Conservation (phyloP, 2,113 vertebrate species). For the Desmodus rotundus region DNA sequence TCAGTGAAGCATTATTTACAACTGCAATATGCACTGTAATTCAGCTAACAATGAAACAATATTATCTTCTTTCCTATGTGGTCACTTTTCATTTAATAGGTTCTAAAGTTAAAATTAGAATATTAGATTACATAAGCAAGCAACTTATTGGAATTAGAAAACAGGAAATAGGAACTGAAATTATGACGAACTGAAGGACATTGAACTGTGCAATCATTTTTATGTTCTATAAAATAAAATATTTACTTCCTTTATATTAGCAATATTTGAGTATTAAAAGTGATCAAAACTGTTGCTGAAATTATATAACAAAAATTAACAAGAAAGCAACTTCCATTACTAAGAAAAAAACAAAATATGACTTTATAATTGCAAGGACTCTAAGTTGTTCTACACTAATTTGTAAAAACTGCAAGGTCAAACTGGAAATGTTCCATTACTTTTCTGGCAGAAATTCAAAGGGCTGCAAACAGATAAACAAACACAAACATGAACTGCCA, state of each 20-base stretch:
- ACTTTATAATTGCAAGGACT: background rate
- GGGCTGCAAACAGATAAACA: background rate
- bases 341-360: background rate
- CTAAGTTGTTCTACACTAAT: background rate
- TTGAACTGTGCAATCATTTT: background rate
- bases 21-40: background rate
- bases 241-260: background rate
- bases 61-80: background rate
- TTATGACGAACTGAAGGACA: background rate
- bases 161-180: background rate
- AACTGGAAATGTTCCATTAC: background rate
- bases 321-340: background rate
- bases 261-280: background rate
- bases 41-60: background rate
- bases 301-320: background rate
- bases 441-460: slow-evolving; percentile 31
- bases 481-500: background rate
- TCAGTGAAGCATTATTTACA: background rate
- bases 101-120: background rate
- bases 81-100: background rate
- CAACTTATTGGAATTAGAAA: background rate
- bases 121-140: background rate
- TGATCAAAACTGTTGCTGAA: background rate
- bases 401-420: background rate
- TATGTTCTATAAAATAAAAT: background rate